Evolutionary conservation across 2,797 vertebrate genomes (phyloP).

Genomic region (Gambusia yucatana): DNA sequence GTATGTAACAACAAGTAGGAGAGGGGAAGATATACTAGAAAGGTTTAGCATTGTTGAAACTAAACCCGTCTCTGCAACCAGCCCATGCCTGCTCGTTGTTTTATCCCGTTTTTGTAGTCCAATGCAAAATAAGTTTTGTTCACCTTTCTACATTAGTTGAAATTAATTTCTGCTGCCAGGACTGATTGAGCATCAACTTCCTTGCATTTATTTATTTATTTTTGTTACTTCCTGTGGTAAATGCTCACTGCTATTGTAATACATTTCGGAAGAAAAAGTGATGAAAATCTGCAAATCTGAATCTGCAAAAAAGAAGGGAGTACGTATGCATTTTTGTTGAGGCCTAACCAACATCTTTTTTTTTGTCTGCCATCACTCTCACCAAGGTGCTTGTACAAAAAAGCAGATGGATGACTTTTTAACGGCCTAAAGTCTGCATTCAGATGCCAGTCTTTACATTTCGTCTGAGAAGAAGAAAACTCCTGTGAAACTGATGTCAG

Average conservation of each 20-base stretch:
- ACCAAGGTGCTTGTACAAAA: constrained; percentile 87
- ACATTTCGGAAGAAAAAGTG: constrained; percentile 38
- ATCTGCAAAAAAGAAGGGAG: constrained; percentile 79
- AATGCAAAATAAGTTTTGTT: constrained; percentile 34
- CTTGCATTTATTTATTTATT: no score
- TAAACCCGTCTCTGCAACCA: background rate
- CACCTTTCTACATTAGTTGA: constrained; percentile 62
- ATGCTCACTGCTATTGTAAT: constrained; percentile 44
- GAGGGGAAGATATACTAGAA: background rate
- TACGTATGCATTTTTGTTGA: constrained; percentile 49
- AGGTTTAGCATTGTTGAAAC: background rate
- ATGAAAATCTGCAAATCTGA: constrained; percentile 80
- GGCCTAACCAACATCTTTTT: constrained; percentile 70
- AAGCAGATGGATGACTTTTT: constrained; percentile 62
- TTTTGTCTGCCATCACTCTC: constrained; percentile 78
- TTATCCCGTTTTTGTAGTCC: constrained; percentile 26
- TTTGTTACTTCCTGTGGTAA: constrained; percentile 34
- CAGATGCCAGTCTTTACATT: constrained; percentile 65
- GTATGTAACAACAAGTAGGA: background rate
- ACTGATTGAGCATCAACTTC: constrained; percentile 33
- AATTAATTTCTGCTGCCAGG: constrained; percentile 59
- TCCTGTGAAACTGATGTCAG: constrained; percentile 76
- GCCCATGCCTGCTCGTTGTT: background rate
- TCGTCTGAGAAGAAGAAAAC: constrained; percentile 58
- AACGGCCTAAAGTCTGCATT: constrained; percentile 57